A percentile compares a stretch with the other conserved stretches of the same genome.
phyloP scores from a whole-genome alignment of 2,113 vertebrate genomes.

The Rostratula benghalensis region DNA sequence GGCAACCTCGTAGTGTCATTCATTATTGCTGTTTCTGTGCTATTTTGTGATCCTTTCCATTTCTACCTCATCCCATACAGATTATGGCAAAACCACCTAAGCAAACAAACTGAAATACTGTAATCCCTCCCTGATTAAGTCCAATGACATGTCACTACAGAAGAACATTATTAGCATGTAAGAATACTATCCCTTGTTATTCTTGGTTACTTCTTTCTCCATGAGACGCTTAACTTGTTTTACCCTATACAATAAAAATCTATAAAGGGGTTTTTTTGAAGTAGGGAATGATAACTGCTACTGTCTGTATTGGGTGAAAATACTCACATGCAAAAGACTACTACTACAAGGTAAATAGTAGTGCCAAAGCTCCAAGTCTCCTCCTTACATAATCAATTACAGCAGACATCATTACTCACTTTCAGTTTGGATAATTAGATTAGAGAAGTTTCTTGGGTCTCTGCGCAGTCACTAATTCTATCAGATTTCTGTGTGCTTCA shows the following conservation, averaged over 20 bases:
- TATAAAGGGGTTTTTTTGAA: neutral
- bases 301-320: neutral
- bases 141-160: neutral
- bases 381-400: neutral
- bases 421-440: constrained; percentile 29
- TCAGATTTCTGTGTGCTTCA: neutral
- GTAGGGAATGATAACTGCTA: neutral
- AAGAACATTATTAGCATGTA: neutral
- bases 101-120: neutral
- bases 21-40: neutral
- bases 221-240: neutral
- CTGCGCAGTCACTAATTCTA: neutral
- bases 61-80: neutral
- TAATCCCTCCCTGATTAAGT: neutral
- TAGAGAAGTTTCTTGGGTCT: constrained; percentile 17
- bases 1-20: neutral
- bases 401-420: constrained; percentile 2
- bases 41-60: neutral
- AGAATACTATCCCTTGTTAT: neutral
- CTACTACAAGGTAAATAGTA: constrained; percentile 2
- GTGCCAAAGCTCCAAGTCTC: neutral
- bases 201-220: neutral
- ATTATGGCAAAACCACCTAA: neutral
- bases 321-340: neutral
- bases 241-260: neutral